These are phyloP conservation scores for Drosophila pegasa DNA, from an alignment of 2,888 invertebrate genomes.

Conservation along the genomic window DNA sequence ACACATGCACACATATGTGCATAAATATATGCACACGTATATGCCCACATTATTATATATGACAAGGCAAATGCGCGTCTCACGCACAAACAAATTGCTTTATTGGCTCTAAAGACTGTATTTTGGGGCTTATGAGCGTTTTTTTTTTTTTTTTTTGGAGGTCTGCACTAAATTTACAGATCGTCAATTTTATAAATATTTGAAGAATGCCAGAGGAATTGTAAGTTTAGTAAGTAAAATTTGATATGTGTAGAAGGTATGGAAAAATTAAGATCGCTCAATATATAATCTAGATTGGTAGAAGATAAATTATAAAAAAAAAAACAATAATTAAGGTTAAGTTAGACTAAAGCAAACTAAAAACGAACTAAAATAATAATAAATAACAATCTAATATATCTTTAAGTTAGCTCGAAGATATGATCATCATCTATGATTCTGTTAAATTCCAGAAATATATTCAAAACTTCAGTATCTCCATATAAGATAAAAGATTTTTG, in stretches of 20 bases:
- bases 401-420: too few relatives aligned
- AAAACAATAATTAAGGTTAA: too few relatives aligned
- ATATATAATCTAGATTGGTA: too few relatives aligned
- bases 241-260: neutral
- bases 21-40: constrained; percentile 1
- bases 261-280: too few relatives aligned
- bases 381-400: too few relatives aligned
- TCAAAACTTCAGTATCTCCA: too few relatives aligned
- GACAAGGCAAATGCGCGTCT: constrained; percentile 18
- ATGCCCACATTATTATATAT: constrained; percentile 16
- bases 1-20: neutral
- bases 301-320: too few relatives aligned
- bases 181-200: constrained; percentile 2
- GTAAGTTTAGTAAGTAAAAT: neutral
- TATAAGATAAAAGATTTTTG: too few relatives aligned
- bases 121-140: constrained; percentile 12
- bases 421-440: too few relatives aligned
- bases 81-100: constrained; percentile 37
- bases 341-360: too few relatives aligned
- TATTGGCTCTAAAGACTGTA: constrained; percentile 41
- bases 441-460: too few relatives aligned
- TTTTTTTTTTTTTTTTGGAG: neutral
- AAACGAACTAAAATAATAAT: too few relatives aligned
- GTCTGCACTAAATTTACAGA: constrained; percentile 4
- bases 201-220: neutral